Base-by-base conservation (phyloP, 2,888 invertebrate genomes). In the Coleophora deauratella region DNA sequence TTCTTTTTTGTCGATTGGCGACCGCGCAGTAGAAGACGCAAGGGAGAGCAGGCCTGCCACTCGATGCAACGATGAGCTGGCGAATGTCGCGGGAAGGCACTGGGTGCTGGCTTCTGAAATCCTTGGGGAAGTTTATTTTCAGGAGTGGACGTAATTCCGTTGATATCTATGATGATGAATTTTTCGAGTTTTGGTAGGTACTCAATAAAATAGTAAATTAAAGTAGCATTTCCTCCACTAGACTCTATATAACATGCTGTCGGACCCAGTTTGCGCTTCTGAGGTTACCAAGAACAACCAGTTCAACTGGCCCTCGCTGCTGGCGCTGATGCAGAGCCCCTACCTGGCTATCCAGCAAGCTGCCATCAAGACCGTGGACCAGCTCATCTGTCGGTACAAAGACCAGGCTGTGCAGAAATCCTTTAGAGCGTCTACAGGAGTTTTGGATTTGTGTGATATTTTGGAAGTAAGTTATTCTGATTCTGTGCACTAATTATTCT, bases 321-420 rank as follows among this genome's bases (percentile, higher is more conserved):
- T 87, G 15, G 73, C 77, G 1, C 61, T 87, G 35, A 79, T 87
- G 62, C 73, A 74, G 49, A 85, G 87, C 55, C 72, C 81, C 34
- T 88, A 75, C 52, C 57, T 85, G 32, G 79, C 82, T 0, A 87
- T 88, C 21, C 88, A 88, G 48, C 67, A 75, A 39, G 72, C 86
- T 0, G 80, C 87, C 0, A 46, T 89, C 11, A 66, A 72, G 31
- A 80, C 86, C 0, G 71, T 88, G 0, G 72, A 86, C 33, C 77
- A 77, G 47, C 57, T 88, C 35, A 72, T 87, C 15, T 71, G 76
- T 35, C 72, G 86, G 13, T 80, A 79, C 42, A 77, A 76, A 35
- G 85, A 88, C 37, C 55, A 69, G n/a, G 59, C 63, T 1, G 66
- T 87, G 14, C 88, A 88, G 57, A 76, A 79, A 48, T 73, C 73